A percentile compares a stretch with the other conserved stretches of the same genome.
phyloP scores from a whole-genome alignment of 1,140 invertebrate genomes.

The Asobara japonica region DNA sequence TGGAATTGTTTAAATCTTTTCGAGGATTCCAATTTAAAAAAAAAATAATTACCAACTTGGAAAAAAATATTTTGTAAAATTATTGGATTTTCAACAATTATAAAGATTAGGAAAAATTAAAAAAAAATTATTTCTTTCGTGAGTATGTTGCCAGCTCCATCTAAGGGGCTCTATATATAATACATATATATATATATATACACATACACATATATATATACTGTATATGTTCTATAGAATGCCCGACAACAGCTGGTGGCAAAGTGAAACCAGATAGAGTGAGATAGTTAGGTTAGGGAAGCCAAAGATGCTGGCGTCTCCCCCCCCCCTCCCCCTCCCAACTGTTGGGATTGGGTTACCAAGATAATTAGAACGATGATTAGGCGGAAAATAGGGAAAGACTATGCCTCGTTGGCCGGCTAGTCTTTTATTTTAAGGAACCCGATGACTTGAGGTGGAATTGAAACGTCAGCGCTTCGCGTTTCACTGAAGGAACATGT shows the following conservation, averaged over 20 bases:
- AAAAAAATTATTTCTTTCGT: too few species aligned
- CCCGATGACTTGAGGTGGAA: background rate
- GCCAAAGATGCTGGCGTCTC: constrained; percentile 13
- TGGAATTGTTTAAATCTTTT: background rate
- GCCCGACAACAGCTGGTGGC: background rate
- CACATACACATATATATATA: too few species aligned
- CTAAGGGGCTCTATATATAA: too few species aligned
- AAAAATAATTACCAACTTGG: too few species aligned
- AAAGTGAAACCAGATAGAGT: constrained; percentile 10
- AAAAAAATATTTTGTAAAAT: too few species aligned
- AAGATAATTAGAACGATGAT: constrained; percentile 64
- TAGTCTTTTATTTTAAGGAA: constrained; percentile 35
- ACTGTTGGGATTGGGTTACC: constrained; percentile 56
- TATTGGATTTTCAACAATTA: too few species aligned
- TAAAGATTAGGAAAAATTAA: too few species aligned
- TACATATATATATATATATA: too few species aligned
- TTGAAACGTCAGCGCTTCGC: background rate
- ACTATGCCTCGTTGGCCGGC: constrained; percentile 59
- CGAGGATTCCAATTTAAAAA: too few species aligned
- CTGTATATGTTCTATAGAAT: too few species aligned
- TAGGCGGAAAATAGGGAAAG: constrained; percentile 45
- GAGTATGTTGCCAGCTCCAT: too few species aligned
- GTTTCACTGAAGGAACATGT: background rate
- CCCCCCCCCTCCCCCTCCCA: constrained; percentile 13
- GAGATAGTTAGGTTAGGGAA: constrained; percentile 45